A percentile compares a stretch with the other conserved stretches of the same genome.
Conservation (phyloP, 2,797 vertebrate genomes). For the Chrysocyon brachyurus region DNA sequence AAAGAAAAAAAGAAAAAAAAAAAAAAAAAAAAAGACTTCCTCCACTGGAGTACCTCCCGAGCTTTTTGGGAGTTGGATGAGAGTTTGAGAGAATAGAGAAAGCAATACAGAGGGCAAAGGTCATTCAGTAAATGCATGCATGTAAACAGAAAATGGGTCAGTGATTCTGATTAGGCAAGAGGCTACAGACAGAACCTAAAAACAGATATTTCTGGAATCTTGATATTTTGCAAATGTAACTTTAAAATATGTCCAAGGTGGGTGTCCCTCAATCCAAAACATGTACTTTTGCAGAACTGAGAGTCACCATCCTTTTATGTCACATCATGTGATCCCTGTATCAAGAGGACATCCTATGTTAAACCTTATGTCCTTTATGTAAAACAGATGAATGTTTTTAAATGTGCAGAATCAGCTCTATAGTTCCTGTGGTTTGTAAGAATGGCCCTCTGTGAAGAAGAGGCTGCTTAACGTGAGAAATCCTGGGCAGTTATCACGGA, state of each 20-base stretch:
- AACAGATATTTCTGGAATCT: background rate
- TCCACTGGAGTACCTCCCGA: background rate
- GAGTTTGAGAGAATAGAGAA: background rate
- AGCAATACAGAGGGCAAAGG: background rate
- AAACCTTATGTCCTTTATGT: background rate
- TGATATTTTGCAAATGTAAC: background rate
- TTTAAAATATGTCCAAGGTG: background rate
- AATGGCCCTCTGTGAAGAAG: background rate
- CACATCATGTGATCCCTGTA: background rate
- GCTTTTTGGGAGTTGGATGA: background rate
- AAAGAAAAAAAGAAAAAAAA: background rate
- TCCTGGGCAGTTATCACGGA: background rate
- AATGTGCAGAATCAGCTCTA: background rate
- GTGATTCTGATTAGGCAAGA: background rate
- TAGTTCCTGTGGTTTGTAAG: background rate
- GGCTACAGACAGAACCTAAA: background rate
- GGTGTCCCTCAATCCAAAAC: background rate
- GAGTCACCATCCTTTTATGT: background rate
- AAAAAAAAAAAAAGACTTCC: background rate
- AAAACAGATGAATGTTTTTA: constrained; percentile 54
- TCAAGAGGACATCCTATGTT: background rate
- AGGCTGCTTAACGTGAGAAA: constrained; percentile 33
- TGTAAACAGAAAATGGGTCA: background rate
- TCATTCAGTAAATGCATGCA: background rate
- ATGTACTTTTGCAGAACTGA: background rate